phyloP scores from a whole-genome alignment of 1,140 invertebrate genomes.

The Prorops nasuta region DNA sequence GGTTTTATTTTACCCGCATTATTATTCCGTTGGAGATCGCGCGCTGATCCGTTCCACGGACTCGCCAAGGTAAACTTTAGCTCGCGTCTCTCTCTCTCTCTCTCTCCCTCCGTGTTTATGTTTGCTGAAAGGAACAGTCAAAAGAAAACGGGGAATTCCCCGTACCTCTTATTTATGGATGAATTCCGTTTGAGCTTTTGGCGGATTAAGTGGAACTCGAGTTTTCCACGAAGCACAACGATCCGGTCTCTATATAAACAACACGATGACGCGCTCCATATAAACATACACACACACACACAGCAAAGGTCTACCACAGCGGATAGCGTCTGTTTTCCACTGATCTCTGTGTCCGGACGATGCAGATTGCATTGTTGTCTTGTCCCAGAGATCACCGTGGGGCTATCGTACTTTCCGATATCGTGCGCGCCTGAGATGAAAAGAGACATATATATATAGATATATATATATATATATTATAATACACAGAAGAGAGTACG shows the following conservation, averaged over 20 bases:
- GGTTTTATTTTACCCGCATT: conserved; percentile 53
- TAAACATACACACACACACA: no score
- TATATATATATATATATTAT: no score
- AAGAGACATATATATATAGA: no score
- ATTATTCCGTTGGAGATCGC: conserved; percentile 54
- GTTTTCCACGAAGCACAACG: no score
- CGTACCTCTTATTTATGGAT: conserved; percentile 50
- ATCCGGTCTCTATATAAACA: no score
- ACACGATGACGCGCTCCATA: no score
- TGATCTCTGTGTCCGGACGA: conserved; percentile 32
- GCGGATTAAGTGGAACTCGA: no score
- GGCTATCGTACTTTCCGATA: conserved; percentile 51
- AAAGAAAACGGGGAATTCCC: conserved; percentile 20
- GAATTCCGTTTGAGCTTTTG: conserved; percentile 48
- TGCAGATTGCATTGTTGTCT: conserved; percentile 56
- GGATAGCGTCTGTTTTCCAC: conserved; percentile 29
- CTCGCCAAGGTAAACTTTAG: conserved; percentile 22
- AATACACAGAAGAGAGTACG: conserved; percentile 3
- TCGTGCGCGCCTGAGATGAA: no score
- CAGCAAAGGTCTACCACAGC: no score
- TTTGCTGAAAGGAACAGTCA: no score
- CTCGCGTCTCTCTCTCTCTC: conserved; percentile 1
- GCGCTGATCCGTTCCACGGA: conserved; percentile 32
- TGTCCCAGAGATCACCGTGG: conserved; percentile 55
- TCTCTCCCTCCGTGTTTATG: background rate